Conservation (phyloP, 2,113 vertebrate genomes). For the Marcusenius ussheri region DNA sequence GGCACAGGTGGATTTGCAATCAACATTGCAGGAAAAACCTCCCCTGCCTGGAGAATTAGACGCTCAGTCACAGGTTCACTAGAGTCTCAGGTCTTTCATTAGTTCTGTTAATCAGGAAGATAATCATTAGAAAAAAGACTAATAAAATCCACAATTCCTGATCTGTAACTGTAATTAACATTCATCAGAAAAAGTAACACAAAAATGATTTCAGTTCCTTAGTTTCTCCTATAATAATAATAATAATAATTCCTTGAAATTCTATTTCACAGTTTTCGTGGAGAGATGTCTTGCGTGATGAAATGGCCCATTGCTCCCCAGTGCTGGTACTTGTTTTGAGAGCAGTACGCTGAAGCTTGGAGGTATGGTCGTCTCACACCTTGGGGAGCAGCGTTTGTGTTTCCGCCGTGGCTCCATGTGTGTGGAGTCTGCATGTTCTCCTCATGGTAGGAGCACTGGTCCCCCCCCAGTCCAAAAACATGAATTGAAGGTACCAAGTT, state of each 20-base stretch:
- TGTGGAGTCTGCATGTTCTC: neutral
- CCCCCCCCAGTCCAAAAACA: neutral
- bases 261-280: neutral
- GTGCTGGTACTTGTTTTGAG: neutral
- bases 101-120: neutral
- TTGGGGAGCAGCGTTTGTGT: neutral
- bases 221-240: neutral
- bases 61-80: constrained; percentile 16
- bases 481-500: neutral
- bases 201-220: neutral
- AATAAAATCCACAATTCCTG: neutral
- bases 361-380: neutral
- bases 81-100: constrained; percentile 25
- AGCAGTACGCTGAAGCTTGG: neutral
- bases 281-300: neutral
- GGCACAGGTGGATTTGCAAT: constrained; percentile 42
- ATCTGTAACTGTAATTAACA: neutral
- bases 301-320: neutral
- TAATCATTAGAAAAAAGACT: neutral
- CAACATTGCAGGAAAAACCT: neutral
- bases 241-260: neutral
- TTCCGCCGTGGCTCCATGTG: neutral
- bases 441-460: neutral
- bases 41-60: neutral
- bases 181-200: neutral